phyloP scores from a whole-genome alignment of 23 tunicate genomes.

The Clavelina lepadiformis region DNA sequence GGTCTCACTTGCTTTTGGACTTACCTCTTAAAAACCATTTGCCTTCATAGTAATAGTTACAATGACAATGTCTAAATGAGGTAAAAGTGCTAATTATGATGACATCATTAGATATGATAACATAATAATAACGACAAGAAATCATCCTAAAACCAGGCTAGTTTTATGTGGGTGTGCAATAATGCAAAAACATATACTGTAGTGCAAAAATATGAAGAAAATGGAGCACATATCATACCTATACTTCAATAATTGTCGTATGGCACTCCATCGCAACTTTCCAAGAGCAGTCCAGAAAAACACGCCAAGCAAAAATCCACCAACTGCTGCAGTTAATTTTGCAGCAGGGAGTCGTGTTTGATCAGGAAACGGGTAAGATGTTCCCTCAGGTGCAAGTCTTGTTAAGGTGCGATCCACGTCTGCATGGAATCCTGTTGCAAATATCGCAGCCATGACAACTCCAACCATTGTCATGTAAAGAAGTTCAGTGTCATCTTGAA shows the following conservation, averaged over 20 bases:
- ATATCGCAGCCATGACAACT: slow-evolving; percentile 68
- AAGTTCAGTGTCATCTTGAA: slow-evolving; percentile 70
- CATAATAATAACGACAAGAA: too few species aligned
- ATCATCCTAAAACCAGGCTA: too few species aligned
- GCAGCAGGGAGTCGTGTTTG: slow-evolving; percentile 80
- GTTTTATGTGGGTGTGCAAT: too few species aligned
- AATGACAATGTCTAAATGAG: too few species aligned
- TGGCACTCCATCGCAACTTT: slow-evolving; percentile 50
- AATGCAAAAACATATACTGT: too few species aligned
- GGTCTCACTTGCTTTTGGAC: too few species aligned
- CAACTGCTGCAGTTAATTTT: slow-evolving; percentile 72
- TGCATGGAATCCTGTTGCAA: slow-evolving; percentile 83
- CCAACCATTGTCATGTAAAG: slow-evolving; percentile 73
- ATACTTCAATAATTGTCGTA: slow-evolving; percentile 55
- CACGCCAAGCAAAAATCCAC: slow-evolving; percentile 67
- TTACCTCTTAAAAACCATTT: too few species aligned
- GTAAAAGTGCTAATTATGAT: too few species aligned
- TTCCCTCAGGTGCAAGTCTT: slow-evolving; percentile 76
- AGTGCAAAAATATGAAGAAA: too few species aligned
- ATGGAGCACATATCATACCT: too few species aligned
- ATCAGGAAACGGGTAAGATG: slow-evolving; percentile 79
- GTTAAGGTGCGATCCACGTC: slow-evolving; percentile 83
- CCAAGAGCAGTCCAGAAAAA: slow-evolving; percentile 62
- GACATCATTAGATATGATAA: too few species aligned
- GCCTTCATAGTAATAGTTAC: too few species aligned